Evolutionary conservation across 2,888 invertebrate species (phyloP).

Genomic region (Synanthedon vespiformis): DNA sequence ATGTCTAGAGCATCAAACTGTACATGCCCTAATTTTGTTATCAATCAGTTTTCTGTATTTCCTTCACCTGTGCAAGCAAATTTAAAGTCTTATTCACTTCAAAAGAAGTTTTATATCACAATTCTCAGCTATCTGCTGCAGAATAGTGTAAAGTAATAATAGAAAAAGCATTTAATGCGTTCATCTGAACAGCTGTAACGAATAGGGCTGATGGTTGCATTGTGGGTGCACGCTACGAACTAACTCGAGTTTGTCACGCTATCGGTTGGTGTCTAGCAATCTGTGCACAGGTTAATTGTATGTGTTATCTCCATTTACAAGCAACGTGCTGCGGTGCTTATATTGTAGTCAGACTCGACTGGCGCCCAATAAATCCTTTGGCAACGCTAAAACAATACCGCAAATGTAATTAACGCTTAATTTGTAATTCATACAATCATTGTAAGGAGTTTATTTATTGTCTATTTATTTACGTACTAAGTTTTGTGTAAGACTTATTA

Average conservation of each 20-base stretch:
- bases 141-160: not conserved
- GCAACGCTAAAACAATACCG: not conserved
- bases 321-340: not conserved
- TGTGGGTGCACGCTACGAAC: slow-evolving; percentile 7
- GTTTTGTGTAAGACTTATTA: too few relatives aligned
- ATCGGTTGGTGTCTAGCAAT: slow-evolving; percentile 24
- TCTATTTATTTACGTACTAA: too few relatives aligned
- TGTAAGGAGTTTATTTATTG: too few relatives aligned
- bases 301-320: slow-evolving; percentile 48
- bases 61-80: too few relatives aligned
- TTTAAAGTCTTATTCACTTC: too few relatives aligned
- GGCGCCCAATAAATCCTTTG: not conserved
- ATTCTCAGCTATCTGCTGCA: not conserved
- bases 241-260: slow-evolving; percentile 56
- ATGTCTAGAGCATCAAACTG: too few relatives aligned
- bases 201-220: slow-evolving; percentile 31
- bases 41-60: too few relatives aligned
- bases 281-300: slow-evolving; percentile 45
- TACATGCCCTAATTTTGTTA: too few relatives aligned
- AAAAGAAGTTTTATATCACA: too few relatives aligned
- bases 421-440: not conserved
- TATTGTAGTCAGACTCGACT: not conserved
- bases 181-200: slow-evolving; percentile 38
- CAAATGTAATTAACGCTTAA: not conserved
- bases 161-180: slow-evolving; percentile 22